Evolutionary conservation across 1,140 invertebrate genomes (phyloP).

Genomic region (Adoxophyes honmai): DNA sequence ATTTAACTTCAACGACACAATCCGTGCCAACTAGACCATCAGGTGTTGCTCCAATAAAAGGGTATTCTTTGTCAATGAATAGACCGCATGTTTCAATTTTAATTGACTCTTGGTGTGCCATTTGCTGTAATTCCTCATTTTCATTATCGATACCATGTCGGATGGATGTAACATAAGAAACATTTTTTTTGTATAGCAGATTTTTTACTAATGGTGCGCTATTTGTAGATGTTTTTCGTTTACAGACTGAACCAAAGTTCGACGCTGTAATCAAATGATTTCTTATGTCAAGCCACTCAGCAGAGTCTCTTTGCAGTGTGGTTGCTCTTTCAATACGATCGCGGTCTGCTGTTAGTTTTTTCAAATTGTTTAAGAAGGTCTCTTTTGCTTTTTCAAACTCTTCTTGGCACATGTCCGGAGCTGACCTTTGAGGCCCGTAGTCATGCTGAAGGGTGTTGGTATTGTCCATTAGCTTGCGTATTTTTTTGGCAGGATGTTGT

Average conservation of each 20-base stretch:
- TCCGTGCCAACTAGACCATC: too few relatives aligned
- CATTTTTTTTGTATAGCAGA: slow-evolving; percentile 22
- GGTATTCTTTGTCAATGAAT: slow-evolving; percentile 43
- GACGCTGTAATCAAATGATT: slow-evolving; percentile 30
- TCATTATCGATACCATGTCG: slow-evolving; percentile 43
- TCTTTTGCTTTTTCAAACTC: not conserved
- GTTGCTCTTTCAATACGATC: slow-evolving; percentile 18
- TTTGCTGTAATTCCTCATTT: slow-evolving; percentile 29
- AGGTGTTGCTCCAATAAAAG: slow-evolving; percentile 36
- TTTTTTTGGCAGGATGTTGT: slow-evolving; percentile 17
- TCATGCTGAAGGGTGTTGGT: not conserved
- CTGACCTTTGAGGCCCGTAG: not conserved
- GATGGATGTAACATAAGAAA: slow-evolving; percentile 23
- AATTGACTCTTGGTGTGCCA: slow-evolving; percentile 20
- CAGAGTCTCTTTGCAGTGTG: slow-evolving; percentile 21
- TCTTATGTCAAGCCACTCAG: slow-evolving; percentile 27
- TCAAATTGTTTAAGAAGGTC: slow-evolving; percentile 3
- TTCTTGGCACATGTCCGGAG: not conserved
- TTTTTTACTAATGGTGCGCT: slow-evolving; percentile 22
- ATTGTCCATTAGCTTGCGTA: not conserved
- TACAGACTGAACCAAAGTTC: slow-evolving; percentile 20
- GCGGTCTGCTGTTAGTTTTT: slow-evolving; percentile 18
- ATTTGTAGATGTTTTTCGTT: slow-evolving; percentile 14
- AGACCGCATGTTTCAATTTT: slow-evolving; percentile 45
- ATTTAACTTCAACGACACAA: slow-evolving; percentile 28